Base-by-base conservation (phyloP, 2,113 vertebrate genomes). In the Embiotoca jacksoni region DNA sequence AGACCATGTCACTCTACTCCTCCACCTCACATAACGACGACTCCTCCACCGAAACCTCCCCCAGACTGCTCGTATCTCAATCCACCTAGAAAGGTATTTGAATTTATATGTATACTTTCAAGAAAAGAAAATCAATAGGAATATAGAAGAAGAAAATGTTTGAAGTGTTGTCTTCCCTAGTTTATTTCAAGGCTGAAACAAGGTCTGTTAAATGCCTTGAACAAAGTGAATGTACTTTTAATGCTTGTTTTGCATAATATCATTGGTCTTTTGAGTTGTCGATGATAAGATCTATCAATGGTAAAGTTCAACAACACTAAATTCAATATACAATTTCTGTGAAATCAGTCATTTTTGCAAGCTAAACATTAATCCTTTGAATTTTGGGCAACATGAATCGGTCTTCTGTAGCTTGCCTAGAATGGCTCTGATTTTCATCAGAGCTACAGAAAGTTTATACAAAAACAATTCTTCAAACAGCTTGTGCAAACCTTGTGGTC, bases 11-110 rank as follows among this genome's bases (percentile, higher is more conserved):
- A 0, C 0, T 44, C 84, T n/a, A 91, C 89, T 15, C 57, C 75
- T 13, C 9, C 66, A 69, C 36, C 89, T 23, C 23, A 23, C 23
- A 23, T 23, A 58, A 7, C 44, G 44, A 2, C 67, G 13, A 68
- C 23, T 23, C 23, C 23, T 23, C 23, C n/a, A 64, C 1, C 1
- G 44, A 39, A 14, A 1, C 46, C 41, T n/a, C 0, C 2, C 1
- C 3, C 0, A 35, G 35, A 8, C 63, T 95, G 93, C 56, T 0
- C 0, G 8, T 67, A 78, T 58, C 82, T 92, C 4, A 41, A 23
- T 1, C 93, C 94, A 75, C 88, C 85, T 1, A 88, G 89, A 88
- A 79, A 93, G 93, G 94, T 95, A 92, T 73, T 54, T 66, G 0
- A 46, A 47, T 60, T 69, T 5, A 54, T 3, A 50, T n/a, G 2